Percentiles rank a stretch among this genome's conserved stretches.
Evolutionary conservation across 2,113 vertebrate species (phyloP).

Genomic region (Odontophorus gujanensis): DNA sequence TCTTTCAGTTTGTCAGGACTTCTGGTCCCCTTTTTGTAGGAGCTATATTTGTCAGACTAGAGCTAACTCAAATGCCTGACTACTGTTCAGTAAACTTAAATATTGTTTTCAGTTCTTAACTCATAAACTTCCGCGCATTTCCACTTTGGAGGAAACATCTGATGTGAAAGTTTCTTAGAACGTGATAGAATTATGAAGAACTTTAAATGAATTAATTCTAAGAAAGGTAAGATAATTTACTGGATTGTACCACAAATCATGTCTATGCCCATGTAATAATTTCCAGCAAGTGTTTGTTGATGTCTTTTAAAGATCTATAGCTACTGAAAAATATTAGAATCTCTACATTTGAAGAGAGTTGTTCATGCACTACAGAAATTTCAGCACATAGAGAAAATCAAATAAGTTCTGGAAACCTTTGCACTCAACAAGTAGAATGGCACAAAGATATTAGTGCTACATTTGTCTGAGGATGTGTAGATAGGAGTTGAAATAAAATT

Average conservation of each 20-base stretch:
- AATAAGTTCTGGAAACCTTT: neutral
- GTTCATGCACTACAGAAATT: neutral
- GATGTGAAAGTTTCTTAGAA: neutral
- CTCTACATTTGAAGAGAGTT: neutral
- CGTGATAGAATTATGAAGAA: neutral
- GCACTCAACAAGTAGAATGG: neutral
- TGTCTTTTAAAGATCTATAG: neutral
- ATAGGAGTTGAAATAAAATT: neutral
- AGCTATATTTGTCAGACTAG: neutral
- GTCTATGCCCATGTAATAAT: neutral
- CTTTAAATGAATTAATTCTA: neutral
- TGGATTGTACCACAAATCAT: neutral
- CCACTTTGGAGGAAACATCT: neutral
- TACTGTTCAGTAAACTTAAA: neutral
- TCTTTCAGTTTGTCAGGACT: neutral
- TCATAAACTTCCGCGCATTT: neutral
- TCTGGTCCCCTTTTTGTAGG: neutral
- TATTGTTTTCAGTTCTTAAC: neutral
- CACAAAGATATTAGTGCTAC: neutral
- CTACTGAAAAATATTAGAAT: neutral
- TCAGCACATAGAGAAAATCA: neutral
- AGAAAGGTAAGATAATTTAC: neutral
- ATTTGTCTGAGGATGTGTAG: neutral
- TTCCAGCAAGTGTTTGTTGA: neutral
- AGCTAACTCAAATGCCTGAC: neutral